Base-by-base conservation (phyloP, 2,888 invertebrate species). In the Netelia inedita region DNA sequence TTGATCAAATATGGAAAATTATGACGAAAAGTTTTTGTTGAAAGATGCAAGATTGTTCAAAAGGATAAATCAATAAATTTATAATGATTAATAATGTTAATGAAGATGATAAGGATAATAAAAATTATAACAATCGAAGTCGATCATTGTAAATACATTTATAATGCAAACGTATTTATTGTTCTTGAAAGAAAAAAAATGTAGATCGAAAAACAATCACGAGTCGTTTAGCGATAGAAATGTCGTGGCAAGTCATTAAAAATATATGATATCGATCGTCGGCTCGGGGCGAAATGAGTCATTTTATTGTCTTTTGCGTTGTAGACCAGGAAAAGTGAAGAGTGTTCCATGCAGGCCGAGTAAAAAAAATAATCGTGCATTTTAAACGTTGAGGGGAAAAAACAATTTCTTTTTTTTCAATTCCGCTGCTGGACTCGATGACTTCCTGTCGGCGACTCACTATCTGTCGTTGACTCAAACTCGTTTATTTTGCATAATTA, bases 221-320 rank as follows among this genome's bases (percentile, higher is more conserved):
- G 35, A 35, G 35, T 6, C 35, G 6, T 6, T 35, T 35, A 35
- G 35, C 35, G 35, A 35, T 35, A 35, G 3, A 35, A 35, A 35
- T 35, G 6, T 35, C 35, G n/a, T 23, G 46, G 35, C 46, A 59
- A 43, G 66, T 80, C 75, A 80, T 80, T 76, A 84, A 80, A 84
- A 72, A 61, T 76, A 57, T 57, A 50, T 78, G 65, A 76, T 21
- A 46, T 46, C 53, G 10, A 66, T 23, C 71, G 10, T 35, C 14
- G 65, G 41, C 82, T 66, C 59, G 50, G 2, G 76, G 68, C 68
- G n/a, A 72, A 63, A 71, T 61, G 57, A 11, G 19, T 68, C 5
- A 68, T 68, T 53, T 28, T 23, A 28, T 43, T 19, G 46, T 68
- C 43, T 19, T 21, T 19, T 63, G 16, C 69, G 46, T 46, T 19